Percentiles rank a stretch among this genome's conserved stretches.
Conservation (phyloP, 2,888 invertebrate species). For the Criorhina ranunculi region DNA sequence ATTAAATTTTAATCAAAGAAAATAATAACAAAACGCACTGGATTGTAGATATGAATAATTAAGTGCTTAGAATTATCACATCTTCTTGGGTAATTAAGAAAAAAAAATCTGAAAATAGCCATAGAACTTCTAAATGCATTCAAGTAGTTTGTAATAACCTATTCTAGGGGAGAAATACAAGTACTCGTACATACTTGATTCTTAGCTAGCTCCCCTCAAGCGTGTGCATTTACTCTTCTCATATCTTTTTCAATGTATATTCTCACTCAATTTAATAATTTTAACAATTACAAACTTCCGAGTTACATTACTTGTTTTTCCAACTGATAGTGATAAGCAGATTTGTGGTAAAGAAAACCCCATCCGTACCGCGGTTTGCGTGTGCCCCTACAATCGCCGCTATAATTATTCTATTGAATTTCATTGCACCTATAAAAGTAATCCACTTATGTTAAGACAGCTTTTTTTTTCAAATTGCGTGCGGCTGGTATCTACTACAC, state of each 20-base stretch:
- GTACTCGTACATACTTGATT: too few species aligned
- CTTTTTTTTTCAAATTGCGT: conserved; percentile 7
- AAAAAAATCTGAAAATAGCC: conserved; percentile 23
- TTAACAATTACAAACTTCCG: conserved; percentile 72
- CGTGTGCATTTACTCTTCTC: conserved; percentile 16
- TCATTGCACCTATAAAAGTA: conserved; percentile 70
- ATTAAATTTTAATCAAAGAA: conserved; percentile 70
- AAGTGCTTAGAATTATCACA: conserved; percentile 71
- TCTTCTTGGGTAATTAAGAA: conserved; percentile 51
- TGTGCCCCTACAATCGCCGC: conserved; percentile 24
- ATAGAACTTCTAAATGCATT: conserved; percentile 45
- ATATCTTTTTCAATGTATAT: conserved; percentile 72
- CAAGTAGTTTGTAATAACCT: conserved; percentile 41
- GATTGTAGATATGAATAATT: conserved; percentile 52
- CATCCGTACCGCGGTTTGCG: conserved; percentile 26
- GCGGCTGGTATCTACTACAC: neutral
- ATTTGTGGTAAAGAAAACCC: conserved; percentile 14
- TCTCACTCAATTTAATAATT: conserved; percentile 75
- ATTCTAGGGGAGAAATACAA: conserved; percentile 1
- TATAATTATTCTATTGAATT: conserved; percentile 66
- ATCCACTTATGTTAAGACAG: conserved; percentile 57
- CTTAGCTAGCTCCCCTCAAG: neutral
- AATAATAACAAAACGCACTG: conserved; percentile 21
- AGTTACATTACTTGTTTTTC: conserved; percentile 51
- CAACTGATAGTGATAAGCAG: conserved; percentile 65